These are phyloP conservation scores for Scomber japonicus DNA, from an alignment of 2,113 vertebrate genomes.

Conservation along the genomic window DNA sequence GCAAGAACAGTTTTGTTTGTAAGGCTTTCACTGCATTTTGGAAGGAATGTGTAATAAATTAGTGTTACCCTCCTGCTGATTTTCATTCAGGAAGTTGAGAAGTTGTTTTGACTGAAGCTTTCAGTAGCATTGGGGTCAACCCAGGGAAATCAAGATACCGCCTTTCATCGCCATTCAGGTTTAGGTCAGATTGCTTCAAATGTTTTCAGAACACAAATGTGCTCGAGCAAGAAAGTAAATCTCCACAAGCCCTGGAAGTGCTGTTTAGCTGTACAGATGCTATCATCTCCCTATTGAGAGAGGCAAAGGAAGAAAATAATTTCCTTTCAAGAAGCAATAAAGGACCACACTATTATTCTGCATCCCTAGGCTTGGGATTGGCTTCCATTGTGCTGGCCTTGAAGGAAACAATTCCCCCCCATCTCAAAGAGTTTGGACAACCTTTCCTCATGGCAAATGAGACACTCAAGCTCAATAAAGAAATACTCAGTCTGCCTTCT, in stretches of 20 bases:
- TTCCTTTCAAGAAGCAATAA: conserved; percentile 11
- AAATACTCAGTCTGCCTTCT: conserved; percentile 5
- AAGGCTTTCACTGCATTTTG: not conserved
- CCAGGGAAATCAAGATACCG: not conserved
- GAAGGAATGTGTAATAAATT: not conserved
- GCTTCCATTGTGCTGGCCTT: not conserved
- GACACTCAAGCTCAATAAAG: not conserved
- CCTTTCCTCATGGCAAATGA: not conserved
- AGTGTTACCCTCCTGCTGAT: not conserved
- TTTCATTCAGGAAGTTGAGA: not conserved
- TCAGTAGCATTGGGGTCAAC: not conserved
- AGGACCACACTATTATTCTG: not conserved
- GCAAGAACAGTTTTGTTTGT: not conserved
- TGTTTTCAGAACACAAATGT: not conserved
- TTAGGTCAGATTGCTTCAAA: not conserved
- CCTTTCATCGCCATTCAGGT: not conserved
- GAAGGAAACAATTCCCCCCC: conserved; percentile 18
- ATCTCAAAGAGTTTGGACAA: not conserved
- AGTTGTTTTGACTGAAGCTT: not conserved
- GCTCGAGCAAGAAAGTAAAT: not conserved
- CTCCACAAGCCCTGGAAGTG: not conserved
- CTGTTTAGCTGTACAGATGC: not conserved
- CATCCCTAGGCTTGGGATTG: not conserved
- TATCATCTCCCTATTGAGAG: not conserved
- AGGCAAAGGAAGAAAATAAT: not conserved